Evolutionary conservation across 1,140 invertebrate species (phyloP).

Genomic region (Yoshiicerus persimilis): DNA sequence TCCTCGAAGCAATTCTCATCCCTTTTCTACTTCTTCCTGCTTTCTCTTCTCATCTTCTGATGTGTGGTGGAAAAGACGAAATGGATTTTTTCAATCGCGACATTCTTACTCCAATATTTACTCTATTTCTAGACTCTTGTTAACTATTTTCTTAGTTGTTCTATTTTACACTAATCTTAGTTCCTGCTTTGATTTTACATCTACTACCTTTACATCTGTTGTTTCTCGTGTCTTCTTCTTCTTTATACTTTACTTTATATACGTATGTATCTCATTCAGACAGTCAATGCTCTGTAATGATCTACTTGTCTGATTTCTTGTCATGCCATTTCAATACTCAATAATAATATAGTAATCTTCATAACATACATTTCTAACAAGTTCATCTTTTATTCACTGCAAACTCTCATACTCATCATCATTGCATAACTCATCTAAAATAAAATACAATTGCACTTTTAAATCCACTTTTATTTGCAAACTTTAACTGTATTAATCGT

Average conservation of each 20-base stretch:
- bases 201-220: neutral
- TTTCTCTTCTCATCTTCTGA: neutral
- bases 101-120: neutral
- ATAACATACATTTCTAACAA: neutral
- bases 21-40: neutral
- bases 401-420: no score
- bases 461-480: no score
- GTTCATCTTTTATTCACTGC: neutral
- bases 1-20: neutral
- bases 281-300: neutral
- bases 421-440: no score
- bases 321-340: neutral
- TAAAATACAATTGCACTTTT: no score
- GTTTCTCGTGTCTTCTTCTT: neutral
- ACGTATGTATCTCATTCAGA: neutral
- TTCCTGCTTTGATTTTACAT: neutral
- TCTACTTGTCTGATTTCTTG: slow-evolving; percentile 1
- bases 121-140: no score
- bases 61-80: neutral
- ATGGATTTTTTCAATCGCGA: neutral
- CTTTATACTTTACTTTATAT: neutral
- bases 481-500: no score
- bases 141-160: neutral
- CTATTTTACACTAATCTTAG: neutral
- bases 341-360: neutral